These are phyloP conservation scores for Halesus radiatus DNA, from an alignment of 1,140 invertebrate genomes.

Conservation along the genomic window DNA sequence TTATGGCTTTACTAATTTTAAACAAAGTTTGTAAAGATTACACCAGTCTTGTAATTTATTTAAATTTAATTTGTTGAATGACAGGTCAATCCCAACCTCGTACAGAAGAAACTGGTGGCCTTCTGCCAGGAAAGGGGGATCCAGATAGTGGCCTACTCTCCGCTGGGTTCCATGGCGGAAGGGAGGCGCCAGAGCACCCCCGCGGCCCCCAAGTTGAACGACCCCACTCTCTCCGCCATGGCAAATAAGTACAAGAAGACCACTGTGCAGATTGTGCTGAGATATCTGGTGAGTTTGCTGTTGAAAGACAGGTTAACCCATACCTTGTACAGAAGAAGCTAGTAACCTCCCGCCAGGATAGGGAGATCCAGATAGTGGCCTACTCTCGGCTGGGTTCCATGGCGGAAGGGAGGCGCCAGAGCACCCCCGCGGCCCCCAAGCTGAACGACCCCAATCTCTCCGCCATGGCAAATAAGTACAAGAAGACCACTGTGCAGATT, in stretches of 20 bases:
- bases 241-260: slow-evolving; percentile 79
- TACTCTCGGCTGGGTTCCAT: slow-evolving; percentile 83
- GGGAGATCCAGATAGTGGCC: slow-evolving; percentile 79
- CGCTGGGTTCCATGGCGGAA: slow-evolving; percentile 77
- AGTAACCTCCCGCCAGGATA: slow-evolving; percentile 76
- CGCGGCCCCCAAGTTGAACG: slow-evolving; percentile 71
- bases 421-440: slow-evolving; percentile 70
- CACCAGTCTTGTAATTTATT: too few relatives aligned
- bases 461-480: slow-evolving; percentile 76
- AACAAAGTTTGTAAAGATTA: too few relatives aligned
- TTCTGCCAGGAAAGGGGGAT: slow-evolving; percentile 80
- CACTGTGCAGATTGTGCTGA: slow-evolving; percentile 76
- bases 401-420: slow-evolving; percentile 69
- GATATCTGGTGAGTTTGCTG: slow-evolving; percentile 75
- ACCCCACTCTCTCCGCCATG: slow-evolving; percentile 75
- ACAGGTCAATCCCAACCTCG: slow-evolving; percentile 76
- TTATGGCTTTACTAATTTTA: too few relatives aligned
- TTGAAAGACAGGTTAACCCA: slow-evolving; percentile 70
- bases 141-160: slow-evolving; percentile 82
- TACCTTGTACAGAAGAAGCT: slow-evolving; percentile 82
- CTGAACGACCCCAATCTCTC: slow-evolving; percentile 75
- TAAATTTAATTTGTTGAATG: too few relatives aligned
- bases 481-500: slow-evolving; percentile 80
- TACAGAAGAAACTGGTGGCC: slow-evolving; percentile 78
- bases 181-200: slow-evolving; percentile 67